phyloP scores from a whole-genome alignment of 2,113 vertebrate genomes.

The Ellobius talpinus region DNA sequence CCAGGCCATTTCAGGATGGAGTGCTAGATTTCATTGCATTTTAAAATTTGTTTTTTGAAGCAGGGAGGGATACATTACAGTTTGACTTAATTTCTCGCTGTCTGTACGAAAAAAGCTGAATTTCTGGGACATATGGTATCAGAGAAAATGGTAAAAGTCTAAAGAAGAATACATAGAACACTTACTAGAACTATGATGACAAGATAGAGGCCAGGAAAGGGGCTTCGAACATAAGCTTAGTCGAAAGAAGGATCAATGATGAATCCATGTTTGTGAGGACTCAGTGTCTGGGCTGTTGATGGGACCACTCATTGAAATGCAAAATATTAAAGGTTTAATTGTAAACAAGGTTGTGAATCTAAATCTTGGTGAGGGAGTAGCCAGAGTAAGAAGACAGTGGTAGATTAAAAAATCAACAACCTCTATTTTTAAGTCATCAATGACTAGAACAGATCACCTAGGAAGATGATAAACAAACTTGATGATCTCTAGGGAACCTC shows the following conservation, averaged over 20 bases:
- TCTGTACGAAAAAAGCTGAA: background rate
- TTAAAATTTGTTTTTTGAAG: background rate
- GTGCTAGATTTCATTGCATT: background rate
- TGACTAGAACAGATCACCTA: background rate
- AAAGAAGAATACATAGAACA: background rate
- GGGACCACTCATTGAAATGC: background rate
- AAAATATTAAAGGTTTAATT: conserved; percentile 4
- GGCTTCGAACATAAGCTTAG: background rate
- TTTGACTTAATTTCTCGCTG: background rate
- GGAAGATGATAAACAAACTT: background rate
- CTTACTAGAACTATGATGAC: background rate
- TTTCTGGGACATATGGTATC: background rate
- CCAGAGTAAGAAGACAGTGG: background rate
- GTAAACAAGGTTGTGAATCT: background rate
- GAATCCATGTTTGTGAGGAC: background rate
- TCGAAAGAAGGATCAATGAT: background rate
- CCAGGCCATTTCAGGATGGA: background rate
- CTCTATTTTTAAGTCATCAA: background rate
- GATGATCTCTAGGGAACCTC: background rate
- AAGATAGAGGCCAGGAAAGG: background rate
- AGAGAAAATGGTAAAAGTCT: background rate
- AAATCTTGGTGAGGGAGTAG: background rate
- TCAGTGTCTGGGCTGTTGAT: background rate
- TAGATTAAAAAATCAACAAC: conserved; percentile 31
- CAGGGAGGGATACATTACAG: background rate